A percentile compares a stretch with the other conserved stretches of the same genome.
Conservation (phyloP, 2,797 vertebrate genomes). For the Mergus octosetaceus region DNA sequence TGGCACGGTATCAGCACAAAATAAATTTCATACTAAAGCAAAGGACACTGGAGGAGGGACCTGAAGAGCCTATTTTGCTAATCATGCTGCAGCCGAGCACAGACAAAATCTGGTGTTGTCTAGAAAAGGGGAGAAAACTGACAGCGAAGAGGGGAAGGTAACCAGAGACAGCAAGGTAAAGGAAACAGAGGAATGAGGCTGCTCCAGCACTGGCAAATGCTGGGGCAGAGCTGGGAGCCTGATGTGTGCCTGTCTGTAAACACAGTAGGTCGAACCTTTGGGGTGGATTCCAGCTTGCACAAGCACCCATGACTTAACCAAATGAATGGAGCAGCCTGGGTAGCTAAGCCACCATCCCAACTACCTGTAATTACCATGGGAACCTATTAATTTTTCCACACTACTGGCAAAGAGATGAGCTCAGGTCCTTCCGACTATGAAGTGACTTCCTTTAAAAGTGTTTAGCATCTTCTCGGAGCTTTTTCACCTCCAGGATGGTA, state of each 20-base stretch:
- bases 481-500: neutral
- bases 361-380: conserved; percentile 44
- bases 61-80: neutral
- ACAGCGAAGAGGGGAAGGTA: neutral
- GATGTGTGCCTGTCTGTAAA: neutral
- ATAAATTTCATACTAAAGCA: neutral
- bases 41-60: neutral
- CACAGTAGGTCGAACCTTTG: neutral
- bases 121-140: neutral
- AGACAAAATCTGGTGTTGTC: neutral
- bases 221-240: neutral
- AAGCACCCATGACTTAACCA: conserved; percentile 25
- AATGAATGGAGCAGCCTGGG: neutral
- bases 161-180: neutral
- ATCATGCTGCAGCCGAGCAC: neutral
- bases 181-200: neutral
- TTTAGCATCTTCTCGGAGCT: neutral
- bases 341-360: neutral
- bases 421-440: neutral
- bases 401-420: neutral
- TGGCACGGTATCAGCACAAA: neutral
- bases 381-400: conserved; percentile 22
- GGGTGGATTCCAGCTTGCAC: neutral
- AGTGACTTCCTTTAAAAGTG: neutral
- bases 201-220: neutral